A percentile compares a stretch with the other conserved stretches of the same genome.
These are phyloP conservation scores for Himantopus leucocephalus DNA, from an alignment of 2,113 vertebrate species.

Conservation along the genomic window DNA sequence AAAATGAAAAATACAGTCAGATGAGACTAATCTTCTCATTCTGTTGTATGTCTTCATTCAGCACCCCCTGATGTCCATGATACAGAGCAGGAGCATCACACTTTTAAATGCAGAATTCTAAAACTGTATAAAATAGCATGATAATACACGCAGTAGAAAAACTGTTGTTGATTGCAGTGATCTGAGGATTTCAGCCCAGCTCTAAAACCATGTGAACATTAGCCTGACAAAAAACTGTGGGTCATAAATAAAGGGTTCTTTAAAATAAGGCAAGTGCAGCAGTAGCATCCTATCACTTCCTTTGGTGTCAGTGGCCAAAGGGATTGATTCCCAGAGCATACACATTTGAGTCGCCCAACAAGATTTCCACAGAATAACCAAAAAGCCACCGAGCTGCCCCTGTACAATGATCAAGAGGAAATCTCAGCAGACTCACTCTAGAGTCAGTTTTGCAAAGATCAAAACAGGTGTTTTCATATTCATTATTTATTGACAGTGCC, in stretches of 20 bases:
- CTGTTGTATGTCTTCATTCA: background rate
- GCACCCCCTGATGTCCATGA: background rate
- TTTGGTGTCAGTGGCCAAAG: background rate
- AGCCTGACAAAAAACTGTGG: background rate
- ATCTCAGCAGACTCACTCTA: background rate
- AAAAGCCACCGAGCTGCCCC: background rate
- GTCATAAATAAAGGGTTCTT: background rate
- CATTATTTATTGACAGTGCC: background rate
- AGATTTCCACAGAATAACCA: background rate
- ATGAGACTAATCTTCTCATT: background rate
- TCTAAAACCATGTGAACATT: fast-evolving
- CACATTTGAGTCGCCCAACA: background rate
- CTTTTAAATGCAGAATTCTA: background rate
- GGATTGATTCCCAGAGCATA: background rate
- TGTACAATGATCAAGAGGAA: background rate
- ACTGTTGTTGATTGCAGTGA: background rate
- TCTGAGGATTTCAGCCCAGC: background rate
- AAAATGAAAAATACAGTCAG: background rate
- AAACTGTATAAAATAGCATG: background rate
- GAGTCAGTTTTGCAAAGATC: background rate
- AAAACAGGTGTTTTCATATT: background rate
- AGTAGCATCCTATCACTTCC: background rate
- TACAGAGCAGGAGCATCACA: background rate
- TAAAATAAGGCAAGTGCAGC: background rate
- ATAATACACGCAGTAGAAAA: background rate